Base-by-base conservation (phyloP, 2,797 vertebrate genomes). In the Rhodeus uyekii region DNA sequence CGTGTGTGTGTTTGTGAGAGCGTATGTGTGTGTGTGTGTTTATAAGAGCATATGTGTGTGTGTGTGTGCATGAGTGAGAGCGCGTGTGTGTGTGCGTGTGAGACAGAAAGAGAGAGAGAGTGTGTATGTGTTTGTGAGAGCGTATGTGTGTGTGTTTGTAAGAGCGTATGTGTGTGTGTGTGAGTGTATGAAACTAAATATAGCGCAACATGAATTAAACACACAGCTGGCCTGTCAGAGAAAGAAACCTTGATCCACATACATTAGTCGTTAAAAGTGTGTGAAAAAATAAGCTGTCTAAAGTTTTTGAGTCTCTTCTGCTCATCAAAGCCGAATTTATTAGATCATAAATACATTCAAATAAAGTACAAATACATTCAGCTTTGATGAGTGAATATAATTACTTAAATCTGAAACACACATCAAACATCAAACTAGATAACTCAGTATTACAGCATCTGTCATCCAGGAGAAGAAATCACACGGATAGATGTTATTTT, bases 201-300 rank as follows among this genome's bases (percentile, higher is more conserved):
- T 90, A 90, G 73, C 27, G 8, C 8, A n/a, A 5, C 27, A 67
- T 68, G 60, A 82, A 88, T 89, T 86, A 86, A 88, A 88, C 83
- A 79, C 80, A 89, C 90, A 91, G 87, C 89, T 92, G 90, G 83
- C 88, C 83, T 76, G n/a, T 87, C 39, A 82, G 86, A 89, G 85
- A 90, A 88, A 86, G 24, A 24, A 74, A 55, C 4, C 29, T 46
- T 60, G 36, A 78, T 75, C 84, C 60, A 46, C 27, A 32, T 67
- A 39, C n/a, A 44, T 6, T 34, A 34, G 18, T 1, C 4, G 42
- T 69, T 8, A 32, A 48, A 71, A 2, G 27, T 34, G 9, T 2
- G 24, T n/a, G 65, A 68, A 27, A 16, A 27, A 18, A 14, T 8
- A n/a, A n/a, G n/a, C n/a, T n/a, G n/a, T n/a, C n/a, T 5, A 4